Conservation (phyloP, 2,888 invertebrate genomes). For the Drosophila demipolita region DNA sequence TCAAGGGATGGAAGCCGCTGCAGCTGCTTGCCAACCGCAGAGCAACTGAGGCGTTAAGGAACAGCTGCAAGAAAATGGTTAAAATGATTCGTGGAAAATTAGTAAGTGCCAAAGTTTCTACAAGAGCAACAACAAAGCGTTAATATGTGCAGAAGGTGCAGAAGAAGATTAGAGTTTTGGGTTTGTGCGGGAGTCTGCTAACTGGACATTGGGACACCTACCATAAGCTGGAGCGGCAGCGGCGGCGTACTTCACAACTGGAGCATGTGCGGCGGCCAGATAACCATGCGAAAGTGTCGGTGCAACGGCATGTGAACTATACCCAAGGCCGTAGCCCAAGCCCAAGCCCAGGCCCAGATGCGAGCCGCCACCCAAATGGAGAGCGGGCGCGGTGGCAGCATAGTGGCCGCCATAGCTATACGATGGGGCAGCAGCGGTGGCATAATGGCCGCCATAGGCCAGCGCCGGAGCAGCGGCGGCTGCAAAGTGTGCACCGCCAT, state of each 20-base stretch:
- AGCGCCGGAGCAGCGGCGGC: slow-evolving; percentile 48
- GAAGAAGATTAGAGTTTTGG: slow-evolving; percentile 17
- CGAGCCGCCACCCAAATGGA: slow-evolving; percentile 43
- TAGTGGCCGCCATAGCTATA: slow-evolving; percentile 36
- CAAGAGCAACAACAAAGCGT: slow-evolving; percentile 13
- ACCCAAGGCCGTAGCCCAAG: slow-evolving; percentile 58
- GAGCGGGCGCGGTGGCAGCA: slow-evolving; percentile 48
- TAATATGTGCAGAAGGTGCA: slow-evolving; percentile 38
- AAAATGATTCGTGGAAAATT: slow-evolving; percentile 35
- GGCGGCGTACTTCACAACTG: slow-evolving; percentile 74
- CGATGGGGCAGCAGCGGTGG: slow-evolving; percentile 13
- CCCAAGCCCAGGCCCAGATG: slow-evolving; percentile 57
- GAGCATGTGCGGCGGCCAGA: slow-evolving; percentile 68
- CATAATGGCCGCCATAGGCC: slow-evolving; percentile 63
- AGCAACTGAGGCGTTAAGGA: slow-evolving; percentile 8
- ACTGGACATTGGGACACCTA: slow-evolving; percentile 60
- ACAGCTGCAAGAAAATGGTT: slow-evolving; percentile 36
- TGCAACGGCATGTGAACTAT: slow-evolving; percentile 48
- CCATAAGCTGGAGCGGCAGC: slow-evolving; percentile 82
- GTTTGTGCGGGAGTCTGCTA: background rate
- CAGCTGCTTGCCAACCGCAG: slow-evolving; percentile 6
- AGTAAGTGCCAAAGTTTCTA: slow-evolving; percentile 33
- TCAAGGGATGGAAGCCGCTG: background rate
- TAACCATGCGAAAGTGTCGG: slow-evolving; percentile 67
- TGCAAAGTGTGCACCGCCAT: slow-evolving; percentile 62